Percentiles rank a stretch among this genome's conserved stretches.
Evolutionary conservation across 1,140 invertebrate genomes (phyloP).

Genomic region (Caerostris extrusa): DNA sequence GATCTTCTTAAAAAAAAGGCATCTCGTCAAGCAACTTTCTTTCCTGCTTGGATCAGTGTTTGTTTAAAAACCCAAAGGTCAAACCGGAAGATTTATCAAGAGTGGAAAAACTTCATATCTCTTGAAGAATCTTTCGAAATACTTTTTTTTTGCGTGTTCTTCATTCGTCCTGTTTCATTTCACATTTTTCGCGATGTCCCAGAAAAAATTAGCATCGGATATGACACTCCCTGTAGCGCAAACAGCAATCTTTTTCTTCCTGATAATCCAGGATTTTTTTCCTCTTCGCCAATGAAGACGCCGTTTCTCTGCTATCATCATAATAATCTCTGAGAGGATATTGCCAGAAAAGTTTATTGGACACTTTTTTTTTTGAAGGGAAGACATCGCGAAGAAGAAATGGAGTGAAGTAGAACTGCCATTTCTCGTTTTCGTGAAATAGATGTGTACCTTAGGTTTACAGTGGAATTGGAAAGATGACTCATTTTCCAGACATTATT

Average conservation of each 20-base stretch:
- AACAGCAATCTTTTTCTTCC: not conserved
- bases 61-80: not conserved
- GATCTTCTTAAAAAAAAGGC: not conserved
- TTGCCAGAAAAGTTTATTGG: not conserved
- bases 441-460: not conserved
- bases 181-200: too few species aligned
- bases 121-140: not conserved
- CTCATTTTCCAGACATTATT: too few species aligned
- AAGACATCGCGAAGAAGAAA: not conserved
- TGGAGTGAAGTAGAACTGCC: not conserved
- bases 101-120: not conserved
- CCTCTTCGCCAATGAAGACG: too few species aligned
- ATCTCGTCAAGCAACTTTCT: not conserved
- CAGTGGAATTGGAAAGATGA: not conserved
- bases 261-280: not conserved
- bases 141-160: too few species aligned
- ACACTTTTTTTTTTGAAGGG: not conserved
- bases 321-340: not conserved
- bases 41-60: not conserved
- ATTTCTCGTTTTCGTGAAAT: not conserved
- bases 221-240: too few species aligned
- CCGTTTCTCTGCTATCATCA: not conserved
- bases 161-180: too few species aligned
- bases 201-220: too few species aligned
- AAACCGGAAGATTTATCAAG: not conserved